These are phyloP conservation scores for Drosophila helvetica DNA, from an alignment of 2,888 invertebrate genomes.

Conservation along the genomic window DNA sequence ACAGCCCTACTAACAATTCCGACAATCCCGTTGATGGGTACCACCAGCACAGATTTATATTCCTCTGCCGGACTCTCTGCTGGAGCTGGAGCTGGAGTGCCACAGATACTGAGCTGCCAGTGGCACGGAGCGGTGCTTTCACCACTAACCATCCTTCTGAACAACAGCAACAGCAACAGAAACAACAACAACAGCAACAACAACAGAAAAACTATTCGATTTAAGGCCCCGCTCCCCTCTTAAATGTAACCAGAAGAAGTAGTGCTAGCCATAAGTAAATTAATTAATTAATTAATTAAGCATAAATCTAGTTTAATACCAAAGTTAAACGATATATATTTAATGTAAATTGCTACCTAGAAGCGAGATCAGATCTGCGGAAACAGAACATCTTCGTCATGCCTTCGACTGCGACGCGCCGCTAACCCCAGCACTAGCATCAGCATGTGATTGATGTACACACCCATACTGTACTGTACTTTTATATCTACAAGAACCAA, in stretches of 20 bases:
- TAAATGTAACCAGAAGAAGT: constrained; percentile 59
- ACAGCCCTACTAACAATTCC: constrained; percentile 25
- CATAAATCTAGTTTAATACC: constrained; percentile 82
- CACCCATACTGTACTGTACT: constrained; percentile 50
- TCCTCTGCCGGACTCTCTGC: too few species aligned
- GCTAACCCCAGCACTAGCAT: constrained; percentile 34
- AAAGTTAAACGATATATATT: constrained; percentile 76
- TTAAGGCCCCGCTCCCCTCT: constrained; percentile 64
- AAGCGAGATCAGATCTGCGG: constrained; percentile 30
- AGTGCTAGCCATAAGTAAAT: constrained; percentile 75
- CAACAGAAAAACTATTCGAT: constrained; percentile 71
- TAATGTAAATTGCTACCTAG: constrained; percentile 42
- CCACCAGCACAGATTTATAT: constrained; percentile 6
- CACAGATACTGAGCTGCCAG: not conserved
- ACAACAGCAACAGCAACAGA: constrained; percentile 12
- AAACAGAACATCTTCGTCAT: constrained; percentile 7
- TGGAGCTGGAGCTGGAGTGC: not conserved
- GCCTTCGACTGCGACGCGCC: constrained; percentile 9
- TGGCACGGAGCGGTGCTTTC: constrained; percentile 21
- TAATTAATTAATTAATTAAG: constrained; percentile 67
- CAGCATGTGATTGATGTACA: constrained; percentile 57
- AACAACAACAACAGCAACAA: constrained; percentile 13
- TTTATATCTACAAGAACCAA: constrained; percentile 44
- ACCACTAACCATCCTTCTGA: constrained; percentile 24
- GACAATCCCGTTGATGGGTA: constrained; percentile 10